Evolutionary conservation across 2,113 vertebrate species (phyloP), one percentile per base, ranked within the genome.

Genomic region (Edolisoma coerulescens): DNA sequence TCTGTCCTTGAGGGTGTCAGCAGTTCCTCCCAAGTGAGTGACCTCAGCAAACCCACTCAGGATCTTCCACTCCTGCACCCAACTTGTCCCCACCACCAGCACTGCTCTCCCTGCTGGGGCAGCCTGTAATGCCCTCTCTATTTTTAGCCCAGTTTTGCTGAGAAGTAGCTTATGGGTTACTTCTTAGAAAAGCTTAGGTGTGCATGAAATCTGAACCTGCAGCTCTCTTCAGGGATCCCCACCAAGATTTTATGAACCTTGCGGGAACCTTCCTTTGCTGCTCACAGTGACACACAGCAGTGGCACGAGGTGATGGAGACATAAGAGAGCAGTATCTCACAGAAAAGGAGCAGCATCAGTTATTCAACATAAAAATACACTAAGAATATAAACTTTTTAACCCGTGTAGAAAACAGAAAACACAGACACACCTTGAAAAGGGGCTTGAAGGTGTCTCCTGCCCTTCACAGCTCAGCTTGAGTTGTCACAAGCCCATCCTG

Each of bases 101-200:
- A 30, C 33, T 3, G n/a, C 19, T 67, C 26, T 79, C 75, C 39
- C 73, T 47, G 61, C 23, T 42, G 44, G 50, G 16, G 45, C 77
- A 69, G 84, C 81, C 88, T 32, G n/a, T 32, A 44, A 77, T 73
- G 22, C 22, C 23, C 19, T 56, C 74, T 82, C 82, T 82, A 90
- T 82, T 94, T 96, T 91, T 56, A 93, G 64, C n/a, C 39, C 60
- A 84, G 53, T 97, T 95, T 82, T 82, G 49, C 82, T 64, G 27
- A 78, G 54, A 94, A 94, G 90, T 87, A 94, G 84, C 90, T 94
- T 89, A 93, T 13, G 53, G 41, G 70, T 32, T 91, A 30, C 65
- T 75, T 49, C 76, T 80, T 82, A 89, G 77, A 74, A 39, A 89
- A 91, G 77, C 65, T 81, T 27, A 70, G 0, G 0, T 16, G 35